Evolutionary conservation across 2,797 vertebrate species (phyloP), one percentile per base, ranked within the genome.

Genomic region (Octomys mimax): DNA sequence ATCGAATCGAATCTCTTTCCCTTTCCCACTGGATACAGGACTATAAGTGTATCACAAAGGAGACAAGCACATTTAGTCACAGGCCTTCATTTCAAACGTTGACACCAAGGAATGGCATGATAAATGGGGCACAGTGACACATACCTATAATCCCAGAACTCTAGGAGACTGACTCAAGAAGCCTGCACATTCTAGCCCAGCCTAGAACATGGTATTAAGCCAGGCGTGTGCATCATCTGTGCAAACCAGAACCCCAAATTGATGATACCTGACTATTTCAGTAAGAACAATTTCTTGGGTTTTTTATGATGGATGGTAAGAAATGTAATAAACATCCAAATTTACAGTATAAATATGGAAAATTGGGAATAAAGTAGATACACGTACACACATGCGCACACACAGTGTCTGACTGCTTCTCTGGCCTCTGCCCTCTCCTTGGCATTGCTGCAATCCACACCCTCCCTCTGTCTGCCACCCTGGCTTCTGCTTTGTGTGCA

Each of bases 11-110:
- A 3, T 57, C 39, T 4, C 62, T 39, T 39, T 31, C 13, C 5
- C 5, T 3, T n/a, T 70, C 33, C 78, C 9, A 0, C 5, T 22
- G 28, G 36, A 79, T 33, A 21, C 22, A 11, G 83, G 77, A 18
- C 54, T 24, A 0, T 39, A 13, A 6, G 54, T 6, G 0, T 0
- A 10, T 21, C 28, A 19, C 18, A 2, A 4, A 82, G 70, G 39
- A 31, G 33, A 31, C 31, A 28, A 5, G 8, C 26, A 16, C 42
- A 36, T 64, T 49, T 26, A 21, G 24, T 7, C 92, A 33, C 28
- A 18, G 8, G 24, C 14, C 36, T 82, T 75, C 75, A 19, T 89
- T 54, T 52, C 54, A 81, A 64, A 75, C 14, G 8, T 6, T 26
- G 22, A 16, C 19, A 5, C 13, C 59, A 2, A 78, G 73, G 28